A percentile compares a stretch with the other conserved stretches of the same genome.
phyloP scores from a whole-genome alignment of 2,888 invertebrate species.

The Dynastes grantii region DNA sequence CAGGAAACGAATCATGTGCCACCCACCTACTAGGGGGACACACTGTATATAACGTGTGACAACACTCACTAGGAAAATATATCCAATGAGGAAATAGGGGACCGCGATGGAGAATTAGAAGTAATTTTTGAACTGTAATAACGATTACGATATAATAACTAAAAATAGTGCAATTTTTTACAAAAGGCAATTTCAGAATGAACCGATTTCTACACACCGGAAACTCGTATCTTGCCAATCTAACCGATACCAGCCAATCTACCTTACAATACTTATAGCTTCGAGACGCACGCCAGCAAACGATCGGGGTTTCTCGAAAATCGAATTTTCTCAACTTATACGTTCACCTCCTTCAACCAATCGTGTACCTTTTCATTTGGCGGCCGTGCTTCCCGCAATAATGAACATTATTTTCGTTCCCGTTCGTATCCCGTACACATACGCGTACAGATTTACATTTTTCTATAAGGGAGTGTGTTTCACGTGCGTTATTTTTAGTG shows the following conservation, averaged over 20 bases:
- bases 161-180: too few relatives aligned
- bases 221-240: slow-evolving; percentile 9
- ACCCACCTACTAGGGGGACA: too few relatives aligned
- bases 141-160: too few relatives aligned
- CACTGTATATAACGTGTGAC: too few relatives aligned
- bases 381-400: slow-evolving; percentile 1
- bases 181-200: too few relatives aligned
- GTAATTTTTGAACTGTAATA: too few relatives aligned
- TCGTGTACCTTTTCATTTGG: not conserved
- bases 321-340: not conserved
- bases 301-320: slow-evolving; percentile 19
- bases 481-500: slow-evolving; percentile 51
- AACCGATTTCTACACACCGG: not conserved
- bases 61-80: too few relatives aligned
- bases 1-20: too few relatives aligned
- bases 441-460: slow-evolving; percentile 33
- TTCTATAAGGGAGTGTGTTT: slow-evolving; percentile 49
- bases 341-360: not conserved
- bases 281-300: slow-evolving; percentile 1
- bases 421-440: slow-evolving; percentile 24
- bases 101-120: too few relatives aligned
- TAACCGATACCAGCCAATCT: slow-evolving; percentile 20
- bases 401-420: slow-evolving; percentile 23
- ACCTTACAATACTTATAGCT: not conserved
- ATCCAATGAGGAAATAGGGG: too few relatives aligned